Conservation (phyloP, 1,140 invertebrate genomes). For the Elymnias hypermnestra region DNA sequence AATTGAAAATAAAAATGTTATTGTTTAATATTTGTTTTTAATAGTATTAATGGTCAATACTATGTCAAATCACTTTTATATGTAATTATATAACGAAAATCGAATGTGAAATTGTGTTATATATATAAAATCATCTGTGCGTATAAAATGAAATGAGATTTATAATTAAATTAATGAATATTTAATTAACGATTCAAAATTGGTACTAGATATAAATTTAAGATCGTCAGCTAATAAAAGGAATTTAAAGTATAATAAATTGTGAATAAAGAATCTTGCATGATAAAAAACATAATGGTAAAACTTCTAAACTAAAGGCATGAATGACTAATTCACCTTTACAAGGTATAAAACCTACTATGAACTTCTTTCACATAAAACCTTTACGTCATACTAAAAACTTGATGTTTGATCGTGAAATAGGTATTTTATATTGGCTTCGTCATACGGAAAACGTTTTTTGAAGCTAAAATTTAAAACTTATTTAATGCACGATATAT, state of each 20-base stretch:
- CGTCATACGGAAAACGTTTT: constrained; percentile 9
- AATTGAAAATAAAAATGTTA: too few species aligned
- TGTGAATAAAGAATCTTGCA: neutral
- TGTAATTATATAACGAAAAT: too few species aligned
- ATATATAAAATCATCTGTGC: too few species aligned
- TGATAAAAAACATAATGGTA: constrained; percentile 1
- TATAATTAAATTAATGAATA: too few species aligned
- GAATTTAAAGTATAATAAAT: neutral
- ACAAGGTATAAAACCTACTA: constrained; percentile 15
- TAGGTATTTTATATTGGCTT: constrained; percentile 16
- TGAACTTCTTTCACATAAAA: constrained; percentile 17
- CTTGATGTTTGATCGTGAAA: constrained; percentile 23
- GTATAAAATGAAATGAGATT: too few species aligned
- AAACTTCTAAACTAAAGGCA: constrained; percentile 2
- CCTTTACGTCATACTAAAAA: constrained; percentile 19
- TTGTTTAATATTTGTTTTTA: too few species aligned
- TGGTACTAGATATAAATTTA: too few species aligned
- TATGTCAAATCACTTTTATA: too few species aligned
- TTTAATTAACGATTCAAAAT: too few species aligned
- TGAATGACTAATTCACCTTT: constrained; percentile 8
- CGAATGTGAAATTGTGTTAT: too few species aligned
- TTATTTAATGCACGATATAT: neutral
- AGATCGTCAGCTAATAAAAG: too few species aligned
- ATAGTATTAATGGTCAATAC: too few species aligned
- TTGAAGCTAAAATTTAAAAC: neutral